A percentile compares a stretch with the other conserved stretches of the same genome.
Evolutionary conservation across 2,797 vertebrate genomes (phyloP).

Genomic region (Halcyon chelicuti): DNA sequence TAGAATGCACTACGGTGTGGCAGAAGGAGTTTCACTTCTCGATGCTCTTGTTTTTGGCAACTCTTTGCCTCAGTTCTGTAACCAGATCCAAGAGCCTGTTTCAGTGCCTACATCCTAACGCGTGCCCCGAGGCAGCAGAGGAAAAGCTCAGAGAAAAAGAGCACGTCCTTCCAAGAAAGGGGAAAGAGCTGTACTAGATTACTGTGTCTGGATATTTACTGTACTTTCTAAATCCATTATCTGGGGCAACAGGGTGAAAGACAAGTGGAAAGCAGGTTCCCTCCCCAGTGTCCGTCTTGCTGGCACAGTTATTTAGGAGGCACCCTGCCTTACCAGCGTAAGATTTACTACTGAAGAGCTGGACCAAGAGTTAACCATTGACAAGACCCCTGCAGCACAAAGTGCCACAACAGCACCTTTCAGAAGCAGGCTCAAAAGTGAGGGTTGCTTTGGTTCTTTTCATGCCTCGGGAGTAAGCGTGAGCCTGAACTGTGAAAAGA

Average conservation of each 20-base stretch:
- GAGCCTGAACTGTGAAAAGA: background rate
- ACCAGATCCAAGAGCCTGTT: background rate
- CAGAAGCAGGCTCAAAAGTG: background rate
- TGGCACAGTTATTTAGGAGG: constrained; percentile 59
- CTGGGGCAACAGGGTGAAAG: constrained; percentile 71
- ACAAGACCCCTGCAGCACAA: background rate
- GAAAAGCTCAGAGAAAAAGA: background rate
- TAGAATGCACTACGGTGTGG: background rate
- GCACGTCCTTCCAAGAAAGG: constrained; percentile 45
- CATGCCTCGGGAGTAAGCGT: background rate
- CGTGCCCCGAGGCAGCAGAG: background rate
- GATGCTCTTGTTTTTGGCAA: background rate
- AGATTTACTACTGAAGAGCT: constrained; percentile 34
- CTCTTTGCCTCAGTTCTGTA: background rate
- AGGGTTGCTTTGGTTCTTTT: background rate
- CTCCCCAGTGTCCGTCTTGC: constrained; percentile 60
- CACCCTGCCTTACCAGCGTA: background rate
- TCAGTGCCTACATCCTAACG: background rate
- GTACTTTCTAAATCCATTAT: constrained; percentile 71
- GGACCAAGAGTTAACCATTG: background rate
- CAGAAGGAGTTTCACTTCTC: background rate
- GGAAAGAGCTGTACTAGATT: constrained; percentile 52
- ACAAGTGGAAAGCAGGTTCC: constrained; percentile 70
- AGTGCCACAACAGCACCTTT: background rate
- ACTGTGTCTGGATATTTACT: constrained; percentile 28